These are phyloP conservation scores for Crossaster papposus DNA, from an alignment of 53 echinoderm and acorn worm species.

Conservation along the genomic window DNA sequence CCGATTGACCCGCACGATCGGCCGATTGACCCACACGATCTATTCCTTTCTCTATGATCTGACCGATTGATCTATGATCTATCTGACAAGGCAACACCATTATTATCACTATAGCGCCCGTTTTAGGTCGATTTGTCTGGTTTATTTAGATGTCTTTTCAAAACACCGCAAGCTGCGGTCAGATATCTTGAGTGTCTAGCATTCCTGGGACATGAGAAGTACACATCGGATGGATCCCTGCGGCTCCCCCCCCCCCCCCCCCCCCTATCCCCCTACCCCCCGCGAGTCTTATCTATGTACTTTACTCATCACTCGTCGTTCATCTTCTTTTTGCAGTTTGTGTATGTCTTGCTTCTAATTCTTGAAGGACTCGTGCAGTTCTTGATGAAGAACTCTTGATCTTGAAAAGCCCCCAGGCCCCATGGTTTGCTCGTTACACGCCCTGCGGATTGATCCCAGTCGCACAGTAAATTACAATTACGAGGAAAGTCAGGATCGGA, in stretches of 20 bases:
- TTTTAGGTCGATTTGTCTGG: neutral
- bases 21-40: too few species aligned
- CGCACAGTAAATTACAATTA: slow-evolving; percentile 2
- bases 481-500: neutral
- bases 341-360: neutral
- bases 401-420: neutral
- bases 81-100: neutral
- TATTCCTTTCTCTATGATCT: too few species aligned
- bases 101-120: neutral
- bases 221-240: neutral
- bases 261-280: too few species aligned
- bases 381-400: too few species aligned
- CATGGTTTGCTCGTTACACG: neutral
- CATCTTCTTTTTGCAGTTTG: neutral
- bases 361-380: neutral
- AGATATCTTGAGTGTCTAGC: neutral
- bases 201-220: neutral
- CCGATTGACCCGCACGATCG: too few species aligned
- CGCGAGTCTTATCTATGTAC: neutral
- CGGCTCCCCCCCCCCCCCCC: too few species aligned
- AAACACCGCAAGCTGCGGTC: neutral
- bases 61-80: neutral
- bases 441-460: neutral
- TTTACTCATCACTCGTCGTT: neutral
- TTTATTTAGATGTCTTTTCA: slow-evolving; percentile 9